phyloP scores from a whole-genome alignment of 2,888 invertebrate genomes.

The Elmis aenea region DNA sequence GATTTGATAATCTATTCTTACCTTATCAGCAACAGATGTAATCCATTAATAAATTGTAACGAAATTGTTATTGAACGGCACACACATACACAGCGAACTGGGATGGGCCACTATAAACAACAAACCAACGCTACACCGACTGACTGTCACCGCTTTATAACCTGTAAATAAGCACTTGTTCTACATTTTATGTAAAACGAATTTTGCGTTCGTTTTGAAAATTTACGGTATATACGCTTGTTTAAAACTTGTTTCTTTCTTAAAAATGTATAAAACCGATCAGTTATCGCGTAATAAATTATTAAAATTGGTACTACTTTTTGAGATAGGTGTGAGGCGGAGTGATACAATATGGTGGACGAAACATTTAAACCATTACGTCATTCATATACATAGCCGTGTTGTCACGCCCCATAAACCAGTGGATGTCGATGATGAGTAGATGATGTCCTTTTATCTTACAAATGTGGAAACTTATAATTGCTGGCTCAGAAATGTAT shows the following conservation, averaged over 20 bases:
- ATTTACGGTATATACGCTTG: too few relatives aligned
- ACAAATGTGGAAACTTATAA: too few relatives aligned
- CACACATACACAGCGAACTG: conserved; percentile 49
- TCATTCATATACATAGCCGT: conserved; percentile 46
- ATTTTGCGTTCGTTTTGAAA: not conserved
- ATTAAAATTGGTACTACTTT: conserved; percentile 29
- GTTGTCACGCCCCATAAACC: conserved; percentile 36
- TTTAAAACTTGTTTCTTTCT: too few relatives aligned
- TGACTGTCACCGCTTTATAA: conserved; percentile 21
- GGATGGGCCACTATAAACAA: conserved; percentile 50
- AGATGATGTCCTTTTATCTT: too few relatives aligned
- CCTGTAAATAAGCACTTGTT: conserved; percentile 24
- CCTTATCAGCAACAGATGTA: conserved; percentile 43
- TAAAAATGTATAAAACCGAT: too few relatives aligned
- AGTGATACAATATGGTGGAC: conserved; percentile 33
- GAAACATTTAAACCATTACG: conserved; percentile 43
- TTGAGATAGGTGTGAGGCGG: conserved; percentile 26
- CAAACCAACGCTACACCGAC: conserved; percentile 25
- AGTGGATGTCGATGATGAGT: too few relatives aligned
- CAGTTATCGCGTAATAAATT: too few relatives aligned
- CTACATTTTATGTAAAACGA: conserved; percentile 17
- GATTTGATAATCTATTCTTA: conserved; percentile 28
- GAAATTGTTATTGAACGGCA: conserved; percentile 42
- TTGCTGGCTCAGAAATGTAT: too few relatives aligned
- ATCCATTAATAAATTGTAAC: conserved; percentile 41